Conservation (phyloP, 64 coral and sea anemone species). For the Montipora efflorescens region DNA sequence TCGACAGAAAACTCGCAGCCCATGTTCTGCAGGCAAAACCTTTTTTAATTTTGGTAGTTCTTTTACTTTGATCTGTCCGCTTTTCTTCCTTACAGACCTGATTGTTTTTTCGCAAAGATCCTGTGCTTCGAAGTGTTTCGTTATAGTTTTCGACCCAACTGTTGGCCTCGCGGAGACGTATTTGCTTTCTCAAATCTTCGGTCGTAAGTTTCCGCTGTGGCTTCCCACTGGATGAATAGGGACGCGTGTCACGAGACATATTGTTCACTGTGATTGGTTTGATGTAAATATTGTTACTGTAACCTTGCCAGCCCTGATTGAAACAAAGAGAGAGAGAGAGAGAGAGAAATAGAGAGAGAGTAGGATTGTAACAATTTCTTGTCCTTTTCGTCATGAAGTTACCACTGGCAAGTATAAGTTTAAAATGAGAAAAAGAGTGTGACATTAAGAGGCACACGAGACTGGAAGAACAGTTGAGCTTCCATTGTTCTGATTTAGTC, state of each 20-base stretch:
- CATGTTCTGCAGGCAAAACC: constrained; percentile 87
- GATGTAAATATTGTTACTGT: constrained; percentile 86
- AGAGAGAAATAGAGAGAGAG: neutral
- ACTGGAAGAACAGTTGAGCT: no score
- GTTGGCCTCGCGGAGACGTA: constrained; percentile 68
- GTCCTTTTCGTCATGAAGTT: no score
- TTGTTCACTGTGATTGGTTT: constrained; percentile 78
- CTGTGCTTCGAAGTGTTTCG: constrained; percentile 56
- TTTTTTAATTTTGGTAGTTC: constrained; percentile 61
- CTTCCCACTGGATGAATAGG: neutral
- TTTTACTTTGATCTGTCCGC: neutral
- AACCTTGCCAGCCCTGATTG: constrained; percentile 86
- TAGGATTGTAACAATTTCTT: no score
- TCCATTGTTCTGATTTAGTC: no score
- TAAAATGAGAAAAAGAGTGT: no score
- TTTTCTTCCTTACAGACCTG: neutral
- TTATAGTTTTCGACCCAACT: constrained; percentile 77
- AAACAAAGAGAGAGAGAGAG: neutral
- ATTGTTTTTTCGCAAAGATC: constrained; percentile 49
- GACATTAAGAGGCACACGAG: no score
- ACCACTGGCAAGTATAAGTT: no score
- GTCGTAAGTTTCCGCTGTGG: constrained; percentile 30
- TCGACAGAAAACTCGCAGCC: constrained; percentile 66
- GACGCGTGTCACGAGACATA: neutral
- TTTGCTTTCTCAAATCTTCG: constrained; percentile 56